Conservation (phyloP, 1,140 invertebrate species). For the Saccostrea glomerata region DNA sequence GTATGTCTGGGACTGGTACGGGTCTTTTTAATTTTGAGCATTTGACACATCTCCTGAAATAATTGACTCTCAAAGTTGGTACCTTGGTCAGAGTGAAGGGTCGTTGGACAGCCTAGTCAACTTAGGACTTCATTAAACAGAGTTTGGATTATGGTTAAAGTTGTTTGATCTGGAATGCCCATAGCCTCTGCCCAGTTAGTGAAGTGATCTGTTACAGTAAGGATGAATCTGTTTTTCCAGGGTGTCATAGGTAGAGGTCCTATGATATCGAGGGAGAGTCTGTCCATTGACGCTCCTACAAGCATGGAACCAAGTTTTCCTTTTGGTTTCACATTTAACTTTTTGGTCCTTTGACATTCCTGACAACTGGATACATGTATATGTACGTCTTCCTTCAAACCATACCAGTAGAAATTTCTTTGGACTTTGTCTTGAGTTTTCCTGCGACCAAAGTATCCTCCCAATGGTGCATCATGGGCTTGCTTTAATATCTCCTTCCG, state of each 20-base stretch:
- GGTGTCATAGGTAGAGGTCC: background rate
- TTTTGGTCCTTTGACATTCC: background rate
- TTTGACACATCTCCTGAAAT: background rate
- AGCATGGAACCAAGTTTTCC: background rate
- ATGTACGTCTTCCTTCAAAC: background rate
- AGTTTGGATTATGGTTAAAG: too few species aligned
- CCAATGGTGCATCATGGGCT: background rate
- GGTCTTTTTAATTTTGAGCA: background rate
- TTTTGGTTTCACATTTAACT: background rate
- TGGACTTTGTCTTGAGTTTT: background rate
- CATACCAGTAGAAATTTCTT: background rate
- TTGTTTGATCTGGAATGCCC: too few species aligned
- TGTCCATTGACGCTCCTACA: constrained; percentile 13
- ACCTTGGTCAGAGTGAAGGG: background rate
- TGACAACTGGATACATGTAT: background rate
- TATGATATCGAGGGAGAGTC: background rate
- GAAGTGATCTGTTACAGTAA: too few species aligned
- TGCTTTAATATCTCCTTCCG: background rate
- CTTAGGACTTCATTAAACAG: background rate
- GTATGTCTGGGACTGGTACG: background rate
- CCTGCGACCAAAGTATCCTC: background rate
- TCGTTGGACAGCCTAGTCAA: background rate
- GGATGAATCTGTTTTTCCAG: too few species aligned
- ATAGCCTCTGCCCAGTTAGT: too few species aligned
- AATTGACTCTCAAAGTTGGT: background rate